A percentile compares a stretch with the other conserved stretches of the same genome.
Conservation (phyloP, 2,113 vertebrate genomes). For the Cyanoderma ruficeps region DNA sequence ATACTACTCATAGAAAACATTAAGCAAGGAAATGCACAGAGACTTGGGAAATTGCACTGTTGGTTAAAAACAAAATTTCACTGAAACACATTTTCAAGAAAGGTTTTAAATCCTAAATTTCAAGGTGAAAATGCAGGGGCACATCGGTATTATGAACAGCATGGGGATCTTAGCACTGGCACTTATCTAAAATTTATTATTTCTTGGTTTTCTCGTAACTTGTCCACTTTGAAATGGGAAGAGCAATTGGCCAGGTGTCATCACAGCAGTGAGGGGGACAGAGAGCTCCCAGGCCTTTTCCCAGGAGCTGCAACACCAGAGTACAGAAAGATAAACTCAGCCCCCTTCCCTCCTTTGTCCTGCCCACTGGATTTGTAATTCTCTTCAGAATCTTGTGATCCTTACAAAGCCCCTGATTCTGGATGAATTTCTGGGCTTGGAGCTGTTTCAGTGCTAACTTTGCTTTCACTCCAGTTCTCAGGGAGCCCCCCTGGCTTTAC, state of each 20-base stretch:
- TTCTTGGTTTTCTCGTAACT: neutral
- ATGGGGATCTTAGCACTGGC: fast-evolving
- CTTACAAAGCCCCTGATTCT: neutral
- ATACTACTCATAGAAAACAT: neutral
- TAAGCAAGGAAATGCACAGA: neutral
- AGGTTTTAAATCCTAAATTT: neutral
- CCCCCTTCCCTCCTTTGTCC: neutral
- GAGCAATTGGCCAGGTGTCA: neutral
- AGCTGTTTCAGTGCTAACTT: neutral
- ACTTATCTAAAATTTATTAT: neutral
- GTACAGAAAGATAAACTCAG: neutral
- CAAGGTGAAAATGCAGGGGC: neutral
- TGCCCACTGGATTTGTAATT: neutral
- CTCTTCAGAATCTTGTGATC: neutral
- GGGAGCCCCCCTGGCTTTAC: neutral
- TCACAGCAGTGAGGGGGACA: neutral
- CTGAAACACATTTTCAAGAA: neutral
- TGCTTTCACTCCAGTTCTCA: neutral
- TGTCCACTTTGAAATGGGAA: neutral
- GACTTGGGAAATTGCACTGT: neutral
- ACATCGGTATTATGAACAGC: neutral
- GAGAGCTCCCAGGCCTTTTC: neutral
- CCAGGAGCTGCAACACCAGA: neutral
- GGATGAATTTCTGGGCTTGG: neutral
- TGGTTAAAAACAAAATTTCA: neutral